phyloP scores from a whole-genome alignment of 2,113 vertebrate genomes.

The Amphilophus citrinellus region DNA sequence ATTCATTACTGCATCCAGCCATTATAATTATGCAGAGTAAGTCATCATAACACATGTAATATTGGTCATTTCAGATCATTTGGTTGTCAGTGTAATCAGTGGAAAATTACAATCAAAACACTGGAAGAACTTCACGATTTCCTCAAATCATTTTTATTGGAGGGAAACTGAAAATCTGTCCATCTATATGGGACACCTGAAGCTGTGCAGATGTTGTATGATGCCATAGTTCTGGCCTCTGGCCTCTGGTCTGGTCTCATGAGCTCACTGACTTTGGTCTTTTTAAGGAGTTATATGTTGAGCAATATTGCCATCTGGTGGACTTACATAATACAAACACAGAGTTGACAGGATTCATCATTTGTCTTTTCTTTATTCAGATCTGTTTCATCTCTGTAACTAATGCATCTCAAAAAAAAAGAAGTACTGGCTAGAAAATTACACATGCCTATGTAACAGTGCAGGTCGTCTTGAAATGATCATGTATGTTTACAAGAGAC shows the following conservation, averaged over 20 bases:
- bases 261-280: no score
- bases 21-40: constrained; percentile 28
- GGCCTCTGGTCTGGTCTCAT: neutral
- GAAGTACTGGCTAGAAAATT: neutral
- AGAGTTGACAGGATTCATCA: neutral
- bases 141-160: neutral
- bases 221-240: neutral
- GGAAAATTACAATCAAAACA: constrained; percentile 22
- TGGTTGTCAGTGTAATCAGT: constrained; percentile 9
- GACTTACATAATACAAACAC: neutral
- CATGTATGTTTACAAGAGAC: no score
- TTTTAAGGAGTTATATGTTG: constrained; percentile 5
- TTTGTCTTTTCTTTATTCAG: neutral
- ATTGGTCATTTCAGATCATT: constrained; percentile 21
- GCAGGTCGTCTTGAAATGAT: no score
- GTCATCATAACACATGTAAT: constrained; percentile 3
- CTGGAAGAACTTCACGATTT: neutral
- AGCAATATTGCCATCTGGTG: constrained; percentile 53
- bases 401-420: neutral
- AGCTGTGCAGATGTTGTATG: neutral
- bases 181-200: neutral
- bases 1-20: constrained; percentile 11
- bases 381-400: neutral
- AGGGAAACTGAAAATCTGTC: neutral
- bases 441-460: no score